A percentile compares a stretch with the other conserved stretches of the same genome.
phyloP scores from a whole-genome alignment of 2,888 invertebrate genomes.

The Carpatolechia fugitivella region DNA sequence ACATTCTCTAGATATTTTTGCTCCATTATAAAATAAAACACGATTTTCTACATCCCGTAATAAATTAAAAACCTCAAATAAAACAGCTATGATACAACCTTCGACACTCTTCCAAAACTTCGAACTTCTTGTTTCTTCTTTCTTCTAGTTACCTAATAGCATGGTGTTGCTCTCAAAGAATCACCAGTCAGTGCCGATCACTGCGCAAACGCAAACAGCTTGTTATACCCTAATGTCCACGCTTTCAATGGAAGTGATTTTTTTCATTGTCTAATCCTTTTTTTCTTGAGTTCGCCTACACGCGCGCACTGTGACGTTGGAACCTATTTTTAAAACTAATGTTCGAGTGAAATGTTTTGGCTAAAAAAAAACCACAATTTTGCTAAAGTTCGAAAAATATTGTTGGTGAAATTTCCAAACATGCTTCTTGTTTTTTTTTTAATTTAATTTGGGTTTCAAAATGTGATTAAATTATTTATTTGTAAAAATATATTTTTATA shows the following conservation, averaged over 20 bases:
- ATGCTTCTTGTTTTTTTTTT: too few species aligned
- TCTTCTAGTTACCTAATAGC: conserved; percentile 33
- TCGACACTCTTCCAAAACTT: conserved; percentile 17
- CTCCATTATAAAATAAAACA: too few species aligned
- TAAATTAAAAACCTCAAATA: too few species aligned
- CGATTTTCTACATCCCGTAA: too few species aligned
- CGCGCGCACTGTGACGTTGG: conserved; percentile 65
- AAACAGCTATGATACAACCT: conserved; percentile 9
- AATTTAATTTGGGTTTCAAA: background rate
- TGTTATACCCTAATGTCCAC: conserved; percentile 10
- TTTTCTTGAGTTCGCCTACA: conserved; percentile 61
- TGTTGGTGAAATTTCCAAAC: background rate
- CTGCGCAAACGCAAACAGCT: conserved; percentile 12
- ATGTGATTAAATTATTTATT: too few species aligned
- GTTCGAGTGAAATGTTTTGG: background rate
- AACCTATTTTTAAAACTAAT: conserved; percentile 27
- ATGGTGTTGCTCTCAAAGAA: conserved; percentile 29
- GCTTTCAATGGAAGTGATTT: conserved; percentile 68
- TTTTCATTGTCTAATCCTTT: conserved; percentile 39
- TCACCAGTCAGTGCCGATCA: conserved; percentile 14
- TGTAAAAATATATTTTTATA: too few species aligned
- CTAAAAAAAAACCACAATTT: background rate
- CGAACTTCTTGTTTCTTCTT: conserved; percentile 17
- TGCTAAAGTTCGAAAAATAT: background rate
- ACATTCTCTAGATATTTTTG: too few species aligned